phyloP scores from a whole-genome alignment of 2,888 invertebrate genomes.

The Polydrusus cervinus region DNA sequence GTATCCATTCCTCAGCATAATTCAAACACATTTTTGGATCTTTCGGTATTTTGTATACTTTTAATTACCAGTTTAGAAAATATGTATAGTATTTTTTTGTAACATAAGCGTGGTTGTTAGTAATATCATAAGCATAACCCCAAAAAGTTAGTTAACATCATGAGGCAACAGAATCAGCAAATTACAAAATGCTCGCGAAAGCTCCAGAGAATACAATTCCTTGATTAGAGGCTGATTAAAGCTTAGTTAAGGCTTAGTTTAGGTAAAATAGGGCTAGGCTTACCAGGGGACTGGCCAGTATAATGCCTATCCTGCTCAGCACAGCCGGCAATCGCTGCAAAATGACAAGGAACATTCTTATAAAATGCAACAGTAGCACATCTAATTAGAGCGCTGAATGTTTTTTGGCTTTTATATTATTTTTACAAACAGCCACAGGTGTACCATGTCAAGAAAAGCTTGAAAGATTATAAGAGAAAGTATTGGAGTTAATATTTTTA shows the following conservation, averaged over 20 bases:
- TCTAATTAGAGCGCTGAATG: not conserved
- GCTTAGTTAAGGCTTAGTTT: slow-evolving; percentile 31
- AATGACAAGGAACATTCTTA: slow-evolving; percentile 74
- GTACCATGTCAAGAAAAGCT: slow-evolving; percentile 6
- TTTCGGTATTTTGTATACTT: too few species aligned
- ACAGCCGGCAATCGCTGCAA: slow-evolving; percentile 96
- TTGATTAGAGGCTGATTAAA: slow-evolving; percentile 26
- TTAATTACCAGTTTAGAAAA: too few species aligned
- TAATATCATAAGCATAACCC: slow-evolving; percentile 45
- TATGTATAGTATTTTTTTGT: too few species aligned
- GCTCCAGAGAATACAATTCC: slow-evolving; percentile 14
- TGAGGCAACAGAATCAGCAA: slow-evolving; percentile 40
- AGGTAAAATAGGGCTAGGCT: slow-evolving; percentile 70
- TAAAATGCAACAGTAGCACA: slow-evolving; percentile 62
- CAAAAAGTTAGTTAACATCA: slow-evolving; percentile 23
- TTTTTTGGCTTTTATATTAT: not conserved
- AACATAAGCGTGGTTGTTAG: slow-evolving; percentile 39
- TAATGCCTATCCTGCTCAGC: slow-evolving; percentile 96
- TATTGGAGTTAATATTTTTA: too few species aligned
- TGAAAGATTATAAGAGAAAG: not conserved
- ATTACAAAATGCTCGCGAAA: slow-evolving; percentile 50
- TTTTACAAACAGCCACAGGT: not conserved
- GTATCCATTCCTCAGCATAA: too few species aligned
- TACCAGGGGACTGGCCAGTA: slow-evolving; percentile 97
- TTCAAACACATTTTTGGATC: too few species aligned